A percentile compares a stretch with the other conserved stretches of the same genome.
These are phyloP conservation scores for Cygnus olor DNA, from an alignment of 2,797 vertebrate species.

Conservation along the genomic window DNA sequence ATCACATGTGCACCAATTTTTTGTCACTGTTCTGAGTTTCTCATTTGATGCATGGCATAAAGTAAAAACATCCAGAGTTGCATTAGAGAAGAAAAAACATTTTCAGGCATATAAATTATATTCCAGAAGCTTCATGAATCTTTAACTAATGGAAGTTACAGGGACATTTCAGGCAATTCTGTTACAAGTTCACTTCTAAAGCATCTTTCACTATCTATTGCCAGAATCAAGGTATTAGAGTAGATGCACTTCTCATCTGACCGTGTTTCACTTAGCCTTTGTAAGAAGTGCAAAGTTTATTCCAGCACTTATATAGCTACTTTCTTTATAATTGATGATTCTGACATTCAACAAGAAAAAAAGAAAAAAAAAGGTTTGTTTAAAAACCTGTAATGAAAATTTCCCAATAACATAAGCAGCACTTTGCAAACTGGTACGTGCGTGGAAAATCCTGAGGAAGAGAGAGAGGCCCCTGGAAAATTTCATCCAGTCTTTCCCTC, in stretches of 20 bases:
- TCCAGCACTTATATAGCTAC: neutral
- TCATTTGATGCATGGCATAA: neutral
- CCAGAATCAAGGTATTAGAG: neutral
- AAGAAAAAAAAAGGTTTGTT: constrained; percentile 12
- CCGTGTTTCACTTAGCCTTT: constrained; percentile 13
- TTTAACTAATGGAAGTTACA: neutral
- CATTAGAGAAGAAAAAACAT: neutral
- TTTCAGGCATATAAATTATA: neutral
- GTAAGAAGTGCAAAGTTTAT: constrained; percentile 37
- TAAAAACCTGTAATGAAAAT: constrained; percentile 32
- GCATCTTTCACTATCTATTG: neutral
- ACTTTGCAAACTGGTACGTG: neutral
- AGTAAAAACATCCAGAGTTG: neutral
- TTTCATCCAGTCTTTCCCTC: neutral
- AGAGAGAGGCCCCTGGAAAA: neutral
- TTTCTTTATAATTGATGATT: constrained; percentile 28
- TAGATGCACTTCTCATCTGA: neutral
- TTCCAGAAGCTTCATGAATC: neutral
- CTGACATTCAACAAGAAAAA: constrained; percentile 41
- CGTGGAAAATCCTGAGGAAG: neutral
- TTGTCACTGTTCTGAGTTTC: neutral
- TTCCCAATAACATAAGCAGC: neutral
- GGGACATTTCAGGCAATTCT: constrained; percentile 21
- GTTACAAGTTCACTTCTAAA: neutral
- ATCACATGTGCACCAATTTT: rapidly evolving